Evolutionary conservation across 2,888 invertebrate species (phyloP), one percentile per base, ranked within the genome.

Genomic region (Trachelus troglodyta): DNA sequence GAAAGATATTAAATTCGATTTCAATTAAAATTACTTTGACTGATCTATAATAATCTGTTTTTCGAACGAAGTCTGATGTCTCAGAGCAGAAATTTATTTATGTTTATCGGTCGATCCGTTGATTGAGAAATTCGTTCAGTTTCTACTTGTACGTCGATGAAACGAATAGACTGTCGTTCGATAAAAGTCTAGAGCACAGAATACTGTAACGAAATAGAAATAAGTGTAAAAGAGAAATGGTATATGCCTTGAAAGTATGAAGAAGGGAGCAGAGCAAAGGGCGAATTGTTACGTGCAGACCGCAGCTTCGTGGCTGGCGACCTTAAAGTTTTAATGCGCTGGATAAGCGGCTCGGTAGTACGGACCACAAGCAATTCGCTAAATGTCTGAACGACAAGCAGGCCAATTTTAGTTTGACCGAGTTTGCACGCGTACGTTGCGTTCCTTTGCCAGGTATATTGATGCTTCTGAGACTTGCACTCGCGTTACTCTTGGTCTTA

Each of bases 321-420:
- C 81, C 79, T 84, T 77, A 78, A 87, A 87, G 87, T 87, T 87
- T 87, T 84, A 85, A 85, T 83, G 81, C 82, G 81, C 74, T 79
- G 79, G 82, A 83, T 83, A 85, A 84, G 82, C 82, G 77, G 73
- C 81, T 75, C 81, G 75, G 76, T 80, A 15, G 31, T 30, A 12
- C 12, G 15, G 31, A 81, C 84, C 85, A 81, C 82, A 82, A 82
- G 83, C 85, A 84, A 87, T 87, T 85, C 85, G 85, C 86, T 87
- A 87, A 87, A 88, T 83, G 87, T 85, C 79, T 78, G 74, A 85
- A 86, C 86, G 85, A 85, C 85, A 83, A 83, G 83, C 84, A 76
- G 79, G 80, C 83, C 84, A 86, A 87, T 88, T 88, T 84, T 83
- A 85, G 84, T 87, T 86, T 87, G 85, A 79, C 85, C 87, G 85